Percentiles rank a stretch among this genome's conserved stretches.
These are phyloP conservation scores for Sericinus montela DNA, from an alignment of 2,888 invertebrate genomes.

Conservation along the genomic window DNA sequence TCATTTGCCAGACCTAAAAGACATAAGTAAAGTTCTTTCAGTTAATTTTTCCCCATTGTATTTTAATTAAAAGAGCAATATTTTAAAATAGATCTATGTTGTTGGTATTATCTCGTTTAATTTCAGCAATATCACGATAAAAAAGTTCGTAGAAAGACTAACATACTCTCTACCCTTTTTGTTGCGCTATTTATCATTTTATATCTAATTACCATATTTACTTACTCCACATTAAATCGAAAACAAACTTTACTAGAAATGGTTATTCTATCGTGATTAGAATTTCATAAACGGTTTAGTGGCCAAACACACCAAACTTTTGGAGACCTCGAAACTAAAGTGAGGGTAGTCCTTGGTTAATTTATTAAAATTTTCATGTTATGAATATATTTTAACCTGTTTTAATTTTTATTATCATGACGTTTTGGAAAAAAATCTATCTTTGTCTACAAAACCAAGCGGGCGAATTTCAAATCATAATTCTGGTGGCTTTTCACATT, in stretches of 20 bases:
- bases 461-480: too few species aligned
- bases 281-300: slow-evolving; percentile 13
- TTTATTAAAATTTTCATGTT: neutral
- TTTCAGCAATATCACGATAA: slow-evolving; percentile 1
- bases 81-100: too few species aligned
- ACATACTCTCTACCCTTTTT: neutral
- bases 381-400: neutral
- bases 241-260: slow-evolving; percentile 6
- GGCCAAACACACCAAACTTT: slow-evolving; percentile 1
- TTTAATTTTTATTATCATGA: too few species aligned
- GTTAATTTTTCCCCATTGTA: too few species aligned
- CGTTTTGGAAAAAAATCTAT: too few species aligned
- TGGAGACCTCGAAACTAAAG: slow-evolving; percentile 1
- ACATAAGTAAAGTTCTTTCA: neutral
- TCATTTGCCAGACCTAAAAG: neutral
- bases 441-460: too few species aligned
- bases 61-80: too few species aligned
- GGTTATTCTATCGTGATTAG: neutral
- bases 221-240: neutral
- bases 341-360: neutral
- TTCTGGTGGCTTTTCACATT: too few species aligned
- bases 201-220: slow-evolving; percentile 2
- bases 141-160: neutral
- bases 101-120: slow-evolving; percentile 10
- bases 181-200: neutral